Percentiles rank a stretch among this genome's conserved stretches.
These are phyloP conservation scores for Epizoanthus stellaris DNA, from an alignment of 92 coral and sea anemone species.

Conservation along the genomic window DNA sequence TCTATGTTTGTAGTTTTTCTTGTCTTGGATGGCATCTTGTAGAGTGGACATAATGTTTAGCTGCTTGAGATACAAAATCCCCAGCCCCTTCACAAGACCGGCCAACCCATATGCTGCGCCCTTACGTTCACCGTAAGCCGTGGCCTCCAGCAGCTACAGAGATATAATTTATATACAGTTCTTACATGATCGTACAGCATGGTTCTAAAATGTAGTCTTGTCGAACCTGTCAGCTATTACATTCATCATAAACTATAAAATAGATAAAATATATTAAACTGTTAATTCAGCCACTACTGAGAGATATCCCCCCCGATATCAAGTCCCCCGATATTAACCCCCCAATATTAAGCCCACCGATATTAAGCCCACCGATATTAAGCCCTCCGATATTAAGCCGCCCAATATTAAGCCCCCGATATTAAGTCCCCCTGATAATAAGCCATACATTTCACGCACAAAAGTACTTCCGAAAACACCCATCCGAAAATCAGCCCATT, in stretches of 20 bases:
- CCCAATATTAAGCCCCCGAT: too few relatives aligned
- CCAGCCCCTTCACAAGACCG: constrained; percentile 96
- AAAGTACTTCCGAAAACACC: too few relatives aligned
- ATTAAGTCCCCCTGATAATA: too few relatives aligned
- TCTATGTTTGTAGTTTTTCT: constrained; percentile 93
- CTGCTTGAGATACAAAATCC: constrained; percentile 91
- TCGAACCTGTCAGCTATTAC: neutral
- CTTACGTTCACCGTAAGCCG: constrained; percentile 92
- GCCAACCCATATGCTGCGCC: constrained; percentile 99
- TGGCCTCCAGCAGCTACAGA: constrained; percentile 85
- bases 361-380: too few relatives aligned
- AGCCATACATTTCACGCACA: too few relatives aligned
- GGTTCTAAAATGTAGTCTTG: too few relatives aligned
- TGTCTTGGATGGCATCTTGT: constrained; percentile 98
- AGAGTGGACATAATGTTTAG: constrained; percentile 93
- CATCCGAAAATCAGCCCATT: too few relatives aligned
- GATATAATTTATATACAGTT: neutral
- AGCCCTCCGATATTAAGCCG: too few relatives aligned
- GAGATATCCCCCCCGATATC: too few relatives aligned
- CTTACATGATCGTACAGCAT: too few relatives aligned
- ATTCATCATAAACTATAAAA: neutral
- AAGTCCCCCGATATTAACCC: too few relatives aligned
- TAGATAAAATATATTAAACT: neutral
- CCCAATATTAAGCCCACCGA: too few relatives aligned
- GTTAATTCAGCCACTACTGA: neutral